Evolutionary conservation across 2,113 vertebrate species (phyloP).

Genomic region (Phalacrocorax brasilianus): DNA sequence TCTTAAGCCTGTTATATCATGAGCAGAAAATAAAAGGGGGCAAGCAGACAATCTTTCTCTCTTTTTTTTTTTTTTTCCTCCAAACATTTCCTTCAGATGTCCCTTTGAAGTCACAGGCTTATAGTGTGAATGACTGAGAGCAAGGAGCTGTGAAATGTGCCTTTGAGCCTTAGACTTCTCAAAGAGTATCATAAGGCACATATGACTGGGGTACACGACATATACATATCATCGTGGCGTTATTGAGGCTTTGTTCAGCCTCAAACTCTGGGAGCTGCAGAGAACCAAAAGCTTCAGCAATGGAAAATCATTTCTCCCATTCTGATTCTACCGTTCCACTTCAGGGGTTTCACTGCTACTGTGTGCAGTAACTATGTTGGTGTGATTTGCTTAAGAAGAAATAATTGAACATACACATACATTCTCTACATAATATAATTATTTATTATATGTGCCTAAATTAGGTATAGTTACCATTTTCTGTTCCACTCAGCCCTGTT

Average conservation of each 20-base stretch:
- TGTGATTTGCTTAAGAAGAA: background rate
- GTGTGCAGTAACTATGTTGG: too few relatives aligned
- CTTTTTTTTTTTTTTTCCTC: background rate
- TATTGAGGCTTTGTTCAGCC: background rate
- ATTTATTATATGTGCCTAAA: background rate
- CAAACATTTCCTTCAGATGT: slow-evolving; percentile 23
- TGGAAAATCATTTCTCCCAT: background rate
- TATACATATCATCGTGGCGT: background rate
- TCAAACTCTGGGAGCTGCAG: background rate
- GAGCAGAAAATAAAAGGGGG: background rate
- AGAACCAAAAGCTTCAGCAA: background rate
- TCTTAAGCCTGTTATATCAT: too few relatives aligned
- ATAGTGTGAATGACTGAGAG: background rate
- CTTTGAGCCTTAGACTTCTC: background rate
- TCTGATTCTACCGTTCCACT: background rate
- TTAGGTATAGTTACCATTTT: background rate
- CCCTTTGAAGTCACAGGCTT: slow-evolving; percentile 50
- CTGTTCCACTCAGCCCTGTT: background rate
- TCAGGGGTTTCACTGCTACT: background rate
- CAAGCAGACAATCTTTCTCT: background rate
- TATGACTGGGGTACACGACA: background rate
- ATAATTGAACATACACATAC: background rate
- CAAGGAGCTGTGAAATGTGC: background rate
- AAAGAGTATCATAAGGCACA: background rate
- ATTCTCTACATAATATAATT: background rate